Percentiles rank a stretch among this genome's conserved stretches.
Conservation (phyloP, 1,140 invertebrate genomes). For the Tetramorium simillimum region DNA sequence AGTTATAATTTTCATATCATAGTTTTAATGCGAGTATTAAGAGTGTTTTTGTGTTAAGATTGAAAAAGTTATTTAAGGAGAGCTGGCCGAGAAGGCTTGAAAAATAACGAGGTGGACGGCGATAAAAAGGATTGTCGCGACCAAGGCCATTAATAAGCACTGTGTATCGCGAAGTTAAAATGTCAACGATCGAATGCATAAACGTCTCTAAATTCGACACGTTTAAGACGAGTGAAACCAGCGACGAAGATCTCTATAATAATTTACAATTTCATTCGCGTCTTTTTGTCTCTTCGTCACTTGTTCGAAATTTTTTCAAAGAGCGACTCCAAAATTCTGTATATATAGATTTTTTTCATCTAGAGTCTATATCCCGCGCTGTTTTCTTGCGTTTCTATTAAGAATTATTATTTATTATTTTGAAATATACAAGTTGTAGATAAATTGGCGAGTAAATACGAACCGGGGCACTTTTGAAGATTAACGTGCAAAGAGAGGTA, state of each 20-base stretch:
- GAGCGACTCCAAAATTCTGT: not conserved
- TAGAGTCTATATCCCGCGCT: not conserved
- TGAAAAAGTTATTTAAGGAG: slow-evolving; percentile 69
- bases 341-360: not conserved
- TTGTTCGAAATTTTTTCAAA: not conserved
- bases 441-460: not conserved
- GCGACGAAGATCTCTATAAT: not conserved
- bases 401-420: not conserved
- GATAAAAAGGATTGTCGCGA: slow-evolving; percentile 58
- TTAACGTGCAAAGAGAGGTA: not conserved
- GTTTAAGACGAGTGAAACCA: slow-evolving; percentile 37
- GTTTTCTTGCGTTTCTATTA: not conserved
- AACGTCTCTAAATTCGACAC: slow-evolving; percentile 21
- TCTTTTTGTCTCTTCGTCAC: not conserved
- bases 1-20: slow-evolving; percentile 52
- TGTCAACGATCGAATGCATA: slow-evolving; percentile 63
- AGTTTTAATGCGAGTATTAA: slow-evolving; percentile 71
- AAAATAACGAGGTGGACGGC: slow-evolving; percentile 6
- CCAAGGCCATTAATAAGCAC: slow-evolving; percentile 71
- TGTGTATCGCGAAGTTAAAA: slow-evolving; percentile 78
- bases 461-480: not conserved
- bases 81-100: not conserved
- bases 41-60: slow-evolving; percentile 73
- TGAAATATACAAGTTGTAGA: not conserved
- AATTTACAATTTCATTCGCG: not conserved